Base-by-base conservation (phyloP, 2,888 invertebrate species). In the Hyalella azteca region DNA sequence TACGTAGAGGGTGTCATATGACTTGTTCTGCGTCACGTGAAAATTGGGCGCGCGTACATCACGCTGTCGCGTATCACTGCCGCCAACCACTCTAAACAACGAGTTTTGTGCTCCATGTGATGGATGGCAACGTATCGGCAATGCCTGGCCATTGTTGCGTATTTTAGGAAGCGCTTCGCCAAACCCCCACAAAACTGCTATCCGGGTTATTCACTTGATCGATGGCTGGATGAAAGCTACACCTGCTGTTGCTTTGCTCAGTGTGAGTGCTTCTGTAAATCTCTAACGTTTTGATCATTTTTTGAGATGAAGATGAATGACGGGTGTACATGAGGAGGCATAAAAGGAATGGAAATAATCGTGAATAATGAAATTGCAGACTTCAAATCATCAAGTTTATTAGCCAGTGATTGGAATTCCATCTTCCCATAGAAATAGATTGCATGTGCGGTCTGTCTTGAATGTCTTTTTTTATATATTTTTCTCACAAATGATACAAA, bases 41-140 rank as follows among this genome's bases (percentile, higher is more conserved):
- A 9, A 9, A 3, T 13, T 9, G 9, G 26, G 22, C 19, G 2
- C 22, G 39, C 66, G 66, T 66, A 66, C 66, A 29, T 66, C 66
- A 66, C n/a, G 22, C 36, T 29, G 66, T 15, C 13, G 7, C 2
- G 36, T 32, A 19, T 66, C 39, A 66, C 66, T 36, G 66, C 66
- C 19, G n/a, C 29, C 36, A 32, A 15, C 66, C 66, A 66, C 66
- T 66, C 66, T 66, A 66, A 66, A 66, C 36, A 66, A 66, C 66
- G 36, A 66, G 66, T 66, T 66, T 66, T 66, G 66, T 19, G 66
- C 29, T 36, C 29, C 66, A 19, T 66, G 36, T 66, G 66, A 66
- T 66, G 66, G 66, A 66, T 66, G 66, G 66, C 19, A 36, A 32
- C 19, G 36, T 66, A 36, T 36, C 36, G 66, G 66, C 39, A 29